Evolutionary conservation across 1,140 invertebrate genomes (phyloP).

Genomic region (Lordiphosa stackelbergi): DNA sequence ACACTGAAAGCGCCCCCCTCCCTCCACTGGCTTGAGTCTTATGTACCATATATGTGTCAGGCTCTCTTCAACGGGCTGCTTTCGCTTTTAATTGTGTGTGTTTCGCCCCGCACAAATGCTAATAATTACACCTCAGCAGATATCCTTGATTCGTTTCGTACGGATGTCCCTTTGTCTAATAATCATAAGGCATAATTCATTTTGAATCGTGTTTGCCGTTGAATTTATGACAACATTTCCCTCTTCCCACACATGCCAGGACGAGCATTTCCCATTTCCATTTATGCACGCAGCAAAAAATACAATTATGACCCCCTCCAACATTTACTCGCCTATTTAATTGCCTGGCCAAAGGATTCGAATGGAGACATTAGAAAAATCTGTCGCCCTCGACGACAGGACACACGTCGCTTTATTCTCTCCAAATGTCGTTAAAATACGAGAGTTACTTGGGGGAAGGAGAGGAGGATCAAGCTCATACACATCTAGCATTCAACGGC

Average conservation of each 20-base stretch:
- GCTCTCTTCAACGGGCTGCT: constrained; percentile 38
- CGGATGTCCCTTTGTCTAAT: constrained; percentile 60
- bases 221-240: constrained; percentile 50
- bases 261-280: constrained; percentile 32
- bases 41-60: constrained; percentile 48
- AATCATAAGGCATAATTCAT: constrained; percentile 67
- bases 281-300: constrained; percentile 47
- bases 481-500: constrained; percentile 12
- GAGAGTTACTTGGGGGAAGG: constrained; percentile 23
- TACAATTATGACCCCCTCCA: constrained; percentile 11
- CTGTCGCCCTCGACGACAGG: constrained; percentile 52
- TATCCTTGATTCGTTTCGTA: constrained; percentile 21
- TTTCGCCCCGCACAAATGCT: constrained; percentile 55
- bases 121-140: constrained; percentile 52
- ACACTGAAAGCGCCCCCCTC: constrained; percentile 37
- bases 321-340: constrained; percentile 43
- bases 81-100: constrained; percentile 56
- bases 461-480: constrained; percentile 24
- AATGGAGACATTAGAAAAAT: constrained; percentile 75
- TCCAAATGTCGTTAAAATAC: constrained; percentile 46
- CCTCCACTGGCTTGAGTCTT: constrained; percentile 1
- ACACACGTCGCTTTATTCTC: constrained; percentile 45
- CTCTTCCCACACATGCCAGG: constrained; percentile 23
- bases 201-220: constrained; percentile 49
- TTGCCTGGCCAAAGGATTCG: constrained; percentile 68